phyloP scores from a whole-genome alignment of 37 sponge, comb jelly and placozoan species.

The Crambe crambe region DNA sequence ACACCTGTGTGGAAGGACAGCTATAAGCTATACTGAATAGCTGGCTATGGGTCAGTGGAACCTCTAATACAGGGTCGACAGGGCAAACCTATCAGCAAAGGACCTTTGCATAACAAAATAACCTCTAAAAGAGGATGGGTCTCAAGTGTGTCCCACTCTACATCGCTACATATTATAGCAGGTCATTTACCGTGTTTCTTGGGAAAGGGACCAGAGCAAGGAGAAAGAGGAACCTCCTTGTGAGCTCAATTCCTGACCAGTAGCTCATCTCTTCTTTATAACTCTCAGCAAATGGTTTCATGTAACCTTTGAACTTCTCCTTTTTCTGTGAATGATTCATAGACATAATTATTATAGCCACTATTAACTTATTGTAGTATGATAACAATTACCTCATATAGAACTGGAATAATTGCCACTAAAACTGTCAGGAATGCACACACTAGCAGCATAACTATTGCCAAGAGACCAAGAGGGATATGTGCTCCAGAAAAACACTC shows the following conservation, averaged over 20 bases:
- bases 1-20: conserved; percentile 17
- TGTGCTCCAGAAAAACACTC: conserved; percentile 65
- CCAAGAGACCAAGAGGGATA: conserved; percentile 36
- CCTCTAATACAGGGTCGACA: too few relatives aligned
- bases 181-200: conserved; percentile 55
- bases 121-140: not conserved
- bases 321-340: conserved; percentile 19
- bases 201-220: conserved; percentile 63
- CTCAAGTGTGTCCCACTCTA: not conserved
- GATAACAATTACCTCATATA: not conserved
- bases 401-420: conserved; percentile 1
- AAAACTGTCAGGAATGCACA: conserved; percentile 24
- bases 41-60: too few relatives aligned
- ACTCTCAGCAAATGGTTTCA: not conserved
- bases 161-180: too few relatives aligned
- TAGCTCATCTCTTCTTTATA: conserved; percentile 53
- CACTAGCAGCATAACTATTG: conserved; percentile 30
- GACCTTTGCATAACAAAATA: not conserved
- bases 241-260: conserved; percentile 66
- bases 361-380: not conserved
- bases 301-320: not conserved
- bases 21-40: too few relatives aligned
- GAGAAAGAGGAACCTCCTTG: conserved; percentile 50
- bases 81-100: not conserved
- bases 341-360: not conserved